A percentile compares a stretch with the other conserved stretches of the same genome.
Conservation (phyloP, 2,888 invertebrate genomes). For the Limnephilus marmoratus region DNA sequence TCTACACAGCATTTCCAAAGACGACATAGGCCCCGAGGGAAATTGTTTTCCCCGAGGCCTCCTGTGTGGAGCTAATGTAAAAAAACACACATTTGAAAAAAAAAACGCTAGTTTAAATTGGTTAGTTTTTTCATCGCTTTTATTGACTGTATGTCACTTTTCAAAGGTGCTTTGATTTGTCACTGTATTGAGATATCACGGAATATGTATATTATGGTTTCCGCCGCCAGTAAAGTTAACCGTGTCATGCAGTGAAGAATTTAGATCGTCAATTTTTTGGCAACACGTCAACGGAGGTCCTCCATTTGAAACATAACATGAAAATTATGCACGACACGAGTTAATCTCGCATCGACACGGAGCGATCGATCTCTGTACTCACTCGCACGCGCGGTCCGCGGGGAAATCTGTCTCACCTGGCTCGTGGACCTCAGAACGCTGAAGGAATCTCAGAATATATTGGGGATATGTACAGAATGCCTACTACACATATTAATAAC, state of each 20-base stretch:
- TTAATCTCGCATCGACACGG: conserved; percentile 21
- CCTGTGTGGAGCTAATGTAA: no score
- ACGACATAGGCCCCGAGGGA: no score
- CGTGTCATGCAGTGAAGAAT: not conserved
- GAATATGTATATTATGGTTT: no score
- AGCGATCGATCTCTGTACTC: conserved; percentile 10
- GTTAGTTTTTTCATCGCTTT: no score
- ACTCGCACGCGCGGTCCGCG: not conserved
- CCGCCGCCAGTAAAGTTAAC: no score
- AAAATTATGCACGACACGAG: conserved; percentile 25
- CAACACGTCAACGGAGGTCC: not conserved
- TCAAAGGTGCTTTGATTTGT: no score
- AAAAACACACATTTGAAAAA: no score
- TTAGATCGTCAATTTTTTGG: conserved; percentile 1
- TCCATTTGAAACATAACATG: conserved; percentile 11
- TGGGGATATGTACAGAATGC: not conserved
- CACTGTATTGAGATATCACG: no score
- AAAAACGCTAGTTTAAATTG: no score
- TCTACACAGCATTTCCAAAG: no score
- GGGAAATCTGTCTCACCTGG: not conserved
- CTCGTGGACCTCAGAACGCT: not conserved
- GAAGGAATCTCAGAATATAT: not conserved
- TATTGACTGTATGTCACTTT: no score
- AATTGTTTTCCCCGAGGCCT: no score
- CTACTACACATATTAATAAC: not conserved